Percentiles rank a stretch among this genome's conserved stretches.
These are phyloP conservation scores for Anodontia alba DNA, from an alignment of 2,888 invertebrate species.

Conservation along the genomic window DNA sequence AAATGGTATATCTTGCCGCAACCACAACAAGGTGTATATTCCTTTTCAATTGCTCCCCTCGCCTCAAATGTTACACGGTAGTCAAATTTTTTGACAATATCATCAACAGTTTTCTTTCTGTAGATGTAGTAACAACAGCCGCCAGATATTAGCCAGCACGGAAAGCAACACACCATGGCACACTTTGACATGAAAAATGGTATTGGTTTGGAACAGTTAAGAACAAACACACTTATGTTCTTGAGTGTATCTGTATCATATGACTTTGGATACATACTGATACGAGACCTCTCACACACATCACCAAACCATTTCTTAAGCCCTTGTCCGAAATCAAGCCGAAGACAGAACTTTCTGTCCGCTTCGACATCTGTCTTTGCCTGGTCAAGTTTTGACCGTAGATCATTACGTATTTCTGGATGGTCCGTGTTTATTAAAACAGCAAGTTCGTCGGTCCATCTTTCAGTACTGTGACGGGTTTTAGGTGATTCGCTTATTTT, in stretches of 20 bases:
- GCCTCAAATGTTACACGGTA: too few species aligned
- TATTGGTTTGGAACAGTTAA: slow-evolving; percentile 2
- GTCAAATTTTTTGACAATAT: too few species aligned
- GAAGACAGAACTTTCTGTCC: background rate
- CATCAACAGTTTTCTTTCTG: too few species aligned
- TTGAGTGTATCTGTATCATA: background rate
- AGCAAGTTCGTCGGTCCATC: slow-evolving; percentile 2
- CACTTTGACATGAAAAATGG: too few species aligned
- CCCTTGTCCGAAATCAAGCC: background rate
- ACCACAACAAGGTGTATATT: too few species aligned
- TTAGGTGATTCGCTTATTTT: background rate
- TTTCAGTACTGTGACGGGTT: too few species aligned
- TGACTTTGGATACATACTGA: background rate
- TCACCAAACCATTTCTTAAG: background rate
- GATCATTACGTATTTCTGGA: background rate
- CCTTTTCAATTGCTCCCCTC: too few species aligned
- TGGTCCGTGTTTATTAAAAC: background rate
- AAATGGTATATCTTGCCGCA: too few species aligned
- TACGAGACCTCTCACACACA: background rate
- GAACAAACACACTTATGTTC: background rate
- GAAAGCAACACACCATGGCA: too few species aligned
- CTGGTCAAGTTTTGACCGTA: background rate
- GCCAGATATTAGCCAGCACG: too few species aligned
- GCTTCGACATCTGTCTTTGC: background rate
- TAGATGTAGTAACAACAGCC: too few species aligned